These are phyloP conservation scores for Pachypeltis micranthus DNA, from an alignment of 1,140 invertebrate genomes.

Conservation along the genomic window DNA sequence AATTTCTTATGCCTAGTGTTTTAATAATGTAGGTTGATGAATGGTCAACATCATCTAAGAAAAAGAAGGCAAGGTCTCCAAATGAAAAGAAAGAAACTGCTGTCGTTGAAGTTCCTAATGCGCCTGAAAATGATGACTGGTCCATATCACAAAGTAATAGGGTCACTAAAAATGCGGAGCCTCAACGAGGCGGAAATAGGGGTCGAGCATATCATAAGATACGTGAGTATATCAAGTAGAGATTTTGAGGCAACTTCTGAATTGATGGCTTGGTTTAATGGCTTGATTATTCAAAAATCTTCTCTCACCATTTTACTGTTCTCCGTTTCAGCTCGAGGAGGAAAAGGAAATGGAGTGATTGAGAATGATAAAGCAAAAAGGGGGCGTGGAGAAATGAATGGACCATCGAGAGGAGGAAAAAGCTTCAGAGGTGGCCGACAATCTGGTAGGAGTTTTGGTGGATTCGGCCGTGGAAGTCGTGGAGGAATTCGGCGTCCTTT, in stretches of 20 bases:
- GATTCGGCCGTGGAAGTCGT: slow-evolving; percentile 37
- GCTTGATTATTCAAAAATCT: too few relatives aligned
- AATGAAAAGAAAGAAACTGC: slow-evolving; percentile 21
- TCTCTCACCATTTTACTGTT: too few relatives aligned
- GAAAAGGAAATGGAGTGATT: not conserved
- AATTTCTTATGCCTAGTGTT: not conserved
- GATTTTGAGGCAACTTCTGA: too few relatives aligned
- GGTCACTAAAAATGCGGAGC: not conserved
- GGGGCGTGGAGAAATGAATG: not conserved
- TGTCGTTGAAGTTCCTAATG: slow-evolving; percentile 16
- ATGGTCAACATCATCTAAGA: slow-evolving; percentile 69
- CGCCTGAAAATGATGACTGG: slow-evolving; percentile 36
- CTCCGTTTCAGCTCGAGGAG: not conserved
- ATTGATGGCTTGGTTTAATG: too few relatives aligned
- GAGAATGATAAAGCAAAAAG: not conserved
- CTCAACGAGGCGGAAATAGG: not conserved
- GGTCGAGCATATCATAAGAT: not conserved
- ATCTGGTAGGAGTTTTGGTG: slow-evolving; percentile 36
- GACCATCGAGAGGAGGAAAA: slow-evolving; percentile 31
- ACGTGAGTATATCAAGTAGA: not conserved
- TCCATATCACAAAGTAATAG: slow-evolving; percentile 26
- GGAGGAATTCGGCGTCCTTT: slow-evolving; percentile 24
- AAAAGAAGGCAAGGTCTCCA: slow-evolving; percentile 59
- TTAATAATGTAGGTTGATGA: slow-evolving; percentile 31
- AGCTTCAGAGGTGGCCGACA: slow-evolving; percentile 23